phyloP scores from a whole-genome alignment of 2,113 vertebrate genomes.

The mouse (Mus musculus) region GRCm39 chr7:95507501-95508000 shows the following conservation, averaged over 20 bases:
- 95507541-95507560: background rate
- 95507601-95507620: background rate
- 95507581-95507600: background rate
- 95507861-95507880: background rate
- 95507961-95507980: background rate
- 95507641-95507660: background rate
- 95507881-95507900: background rate
- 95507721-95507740: background rate
- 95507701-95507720: background rate
- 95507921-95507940: background rate
- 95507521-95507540: background rate
- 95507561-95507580: background rate
- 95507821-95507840: background rate
- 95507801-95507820: background rate
- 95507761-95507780: background rate
- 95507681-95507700: background rate
- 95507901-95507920: background rate
- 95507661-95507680: background rate
- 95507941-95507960: background rate
- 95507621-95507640: background rate
- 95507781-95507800: background rate
- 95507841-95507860: background rate
- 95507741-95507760: background rate
- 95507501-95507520: background rate
- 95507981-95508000: background rate